Conservation (phyloP, 1,140 invertebrate genomes). For the Trichonephila clavata region DNA sequence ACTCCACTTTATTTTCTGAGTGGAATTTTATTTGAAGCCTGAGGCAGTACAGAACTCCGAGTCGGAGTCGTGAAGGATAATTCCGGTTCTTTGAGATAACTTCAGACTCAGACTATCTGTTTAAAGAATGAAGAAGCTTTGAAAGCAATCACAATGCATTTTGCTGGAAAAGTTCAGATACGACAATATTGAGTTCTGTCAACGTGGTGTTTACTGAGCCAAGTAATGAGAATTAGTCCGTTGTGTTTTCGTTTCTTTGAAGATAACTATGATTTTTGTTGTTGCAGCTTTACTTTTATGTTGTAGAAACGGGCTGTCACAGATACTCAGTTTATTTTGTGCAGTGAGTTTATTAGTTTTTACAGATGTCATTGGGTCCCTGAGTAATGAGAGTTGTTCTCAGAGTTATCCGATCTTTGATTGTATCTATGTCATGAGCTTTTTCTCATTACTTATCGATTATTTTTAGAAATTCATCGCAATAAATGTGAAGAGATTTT, state of each 20-base stretch:
- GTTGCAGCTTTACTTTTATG: neutral
- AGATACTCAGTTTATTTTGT: neutral
- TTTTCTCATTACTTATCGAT: too few relatives aligned
- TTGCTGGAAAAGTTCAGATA: neutral
- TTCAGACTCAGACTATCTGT: neutral
- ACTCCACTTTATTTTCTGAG: neutral
- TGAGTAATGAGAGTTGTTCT: too few relatives aligned
- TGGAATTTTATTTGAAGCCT: neutral
- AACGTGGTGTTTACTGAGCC: neutral
- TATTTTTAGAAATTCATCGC: too few relatives aligned
- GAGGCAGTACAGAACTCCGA: neutral
- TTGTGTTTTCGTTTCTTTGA: neutral
- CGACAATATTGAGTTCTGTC: slow-evolving; percentile 30
- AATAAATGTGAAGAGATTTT: too few relatives aligned
- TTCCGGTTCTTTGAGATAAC: neutral
- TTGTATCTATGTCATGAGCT: too few relatives aligned
- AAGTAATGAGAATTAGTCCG: slow-evolving; percentile 21
- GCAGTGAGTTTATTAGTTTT: neutral
- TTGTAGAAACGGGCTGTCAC: neutral
- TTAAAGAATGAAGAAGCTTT: slow-evolving; percentile 16
- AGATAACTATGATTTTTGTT: neutral
- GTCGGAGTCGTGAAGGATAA: neutral
- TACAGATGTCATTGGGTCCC: too few relatives aligned
- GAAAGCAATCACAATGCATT: slow-evolving; percentile 20
- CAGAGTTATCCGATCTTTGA: too few relatives aligned